Percentiles rank a stretch among this genome's conserved stretches.
phyloP scores from a whole-genome alignment of 1,140 invertebrate genomes.

The Pseudoatta argentina region DNA sequence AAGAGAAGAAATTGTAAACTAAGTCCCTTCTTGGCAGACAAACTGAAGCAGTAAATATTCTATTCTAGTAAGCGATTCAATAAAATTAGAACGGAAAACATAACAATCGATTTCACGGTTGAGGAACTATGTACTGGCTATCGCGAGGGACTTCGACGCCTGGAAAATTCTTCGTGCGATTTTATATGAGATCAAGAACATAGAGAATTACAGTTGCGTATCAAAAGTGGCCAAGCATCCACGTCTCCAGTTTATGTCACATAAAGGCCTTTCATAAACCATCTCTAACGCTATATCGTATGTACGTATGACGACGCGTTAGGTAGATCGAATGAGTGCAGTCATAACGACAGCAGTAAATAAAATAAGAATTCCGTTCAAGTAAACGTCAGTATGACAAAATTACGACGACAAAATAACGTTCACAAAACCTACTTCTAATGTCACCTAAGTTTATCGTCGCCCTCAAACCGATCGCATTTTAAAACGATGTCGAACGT shows the following conservation, averaged over 20 bases:
- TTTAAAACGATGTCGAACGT: neutral
- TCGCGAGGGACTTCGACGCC: conserved; percentile 70
- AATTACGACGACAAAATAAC: neutral
- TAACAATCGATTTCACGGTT: conserved; percentile 11
- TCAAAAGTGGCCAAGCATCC: conserved; percentile 2
- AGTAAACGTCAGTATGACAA: neutral
- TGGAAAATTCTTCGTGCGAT: conserved; percentile 60
- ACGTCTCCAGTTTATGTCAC: conserved; percentile 29
- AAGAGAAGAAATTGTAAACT: too few species aligned
- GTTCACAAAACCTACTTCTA: neutral
- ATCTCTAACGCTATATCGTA: neutral
- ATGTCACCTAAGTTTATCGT: conserved; percentile 5
- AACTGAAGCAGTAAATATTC: too few species aligned
- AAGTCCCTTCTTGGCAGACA: too few species aligned
- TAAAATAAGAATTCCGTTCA: conserved; percentile 8
- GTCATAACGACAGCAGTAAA: neutral
- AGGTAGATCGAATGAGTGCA: neutral
- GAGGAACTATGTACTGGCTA: neutral
- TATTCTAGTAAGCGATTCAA: neutral
- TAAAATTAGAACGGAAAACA: conserved; percentile 3
- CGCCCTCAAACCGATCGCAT: neutral
- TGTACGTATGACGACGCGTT: neutral
- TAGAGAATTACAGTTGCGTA: conserved; percentile 6
- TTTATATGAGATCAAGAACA: conserved; percentile 51
- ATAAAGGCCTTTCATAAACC: conserved; percentile 31